Conservation (phyloP, 2,888 invertebrate genomes). For the Fragum fragum region DNA sequence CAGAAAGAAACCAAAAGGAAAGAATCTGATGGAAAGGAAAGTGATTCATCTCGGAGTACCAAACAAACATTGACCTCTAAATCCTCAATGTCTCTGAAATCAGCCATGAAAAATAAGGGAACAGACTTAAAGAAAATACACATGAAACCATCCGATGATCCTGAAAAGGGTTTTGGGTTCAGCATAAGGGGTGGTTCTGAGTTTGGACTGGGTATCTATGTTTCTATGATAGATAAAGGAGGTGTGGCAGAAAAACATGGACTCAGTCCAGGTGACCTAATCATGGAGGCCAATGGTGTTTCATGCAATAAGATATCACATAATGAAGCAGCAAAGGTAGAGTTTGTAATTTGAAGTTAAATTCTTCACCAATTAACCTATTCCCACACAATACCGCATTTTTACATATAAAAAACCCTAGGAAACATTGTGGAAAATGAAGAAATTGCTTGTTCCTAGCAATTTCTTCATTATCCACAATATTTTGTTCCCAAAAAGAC, state of each 20-base stretch:
- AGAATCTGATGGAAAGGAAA: conserved; percentile 45
- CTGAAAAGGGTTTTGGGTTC: conserved; percentile 91
- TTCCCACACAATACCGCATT: too few relatives aligned
- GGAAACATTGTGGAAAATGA: too few relatives aligned
- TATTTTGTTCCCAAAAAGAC: too few relatives aligned
- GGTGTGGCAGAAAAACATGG: conserved; percentile 97
- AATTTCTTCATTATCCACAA: too few relatives aligned
- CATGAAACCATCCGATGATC: conserved; percentile 55
- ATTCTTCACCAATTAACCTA: too few relatives aligned
- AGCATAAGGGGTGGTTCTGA: conserved; percentile 98
- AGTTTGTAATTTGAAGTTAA: too few relatives aligned
- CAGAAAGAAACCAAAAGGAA: conserved; percentile 36
- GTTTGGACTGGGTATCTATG: conserved; percentile 97
- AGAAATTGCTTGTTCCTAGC: too few relatives aligned
- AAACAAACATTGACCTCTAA: conserved; percentile 5
- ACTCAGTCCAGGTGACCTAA: conserved; percentile 93
- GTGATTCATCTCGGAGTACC: conserved; percentile 29
- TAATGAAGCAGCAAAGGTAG: conserved; percentile 82
- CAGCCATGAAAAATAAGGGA: conserved; percentile 40
- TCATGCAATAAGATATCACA: conserved; percentile 90
- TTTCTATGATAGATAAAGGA: conserved; percentile 97
- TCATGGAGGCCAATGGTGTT: conserved; percentile 96
- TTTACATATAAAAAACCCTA: too few relatives aligned
- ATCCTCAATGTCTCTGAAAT: conserved; percentile 38
- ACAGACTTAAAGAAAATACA: conserved; percentile 56